Evolutionary conservation across 92 coral and sea anemone genomes (phyloP).

Genomic region (Porites lobata): DNA sequence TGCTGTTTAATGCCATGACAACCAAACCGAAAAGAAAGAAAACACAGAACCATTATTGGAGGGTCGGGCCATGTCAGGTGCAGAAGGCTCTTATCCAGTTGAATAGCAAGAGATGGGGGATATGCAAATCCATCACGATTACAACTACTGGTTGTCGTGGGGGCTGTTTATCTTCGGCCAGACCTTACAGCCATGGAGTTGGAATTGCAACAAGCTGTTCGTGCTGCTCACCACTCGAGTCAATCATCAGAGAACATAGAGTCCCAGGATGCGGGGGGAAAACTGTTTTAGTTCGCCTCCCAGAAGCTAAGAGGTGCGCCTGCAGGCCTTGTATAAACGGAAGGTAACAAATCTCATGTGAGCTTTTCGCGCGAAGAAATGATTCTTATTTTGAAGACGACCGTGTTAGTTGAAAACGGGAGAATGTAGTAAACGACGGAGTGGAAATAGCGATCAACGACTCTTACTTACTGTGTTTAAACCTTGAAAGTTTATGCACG

Average conservation of each 20-base stretch:
- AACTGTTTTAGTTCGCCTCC: slow-evolving; percentile 45
- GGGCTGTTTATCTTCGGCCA: slow-evolving; percentile 91
- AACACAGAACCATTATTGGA: neutral
- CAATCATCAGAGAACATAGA: slow-evolving; percentile 20
- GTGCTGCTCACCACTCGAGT: slow-evolving; percentile 89
- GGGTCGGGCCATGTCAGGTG: neutral
- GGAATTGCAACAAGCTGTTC: slow-evolving; percentile 95
- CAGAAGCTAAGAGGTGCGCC: slow-evolving; percentile 82
- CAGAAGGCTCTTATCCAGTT: neutral
- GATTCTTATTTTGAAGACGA: neutral
- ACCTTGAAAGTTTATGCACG: neutral
- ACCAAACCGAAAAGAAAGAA: neutral
- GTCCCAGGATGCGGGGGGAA: slow-evolving; percentile 58
- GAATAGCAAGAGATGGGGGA: slow-evolving; percentile 35
- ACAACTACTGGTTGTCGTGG: slow-evolving; percentile 87
- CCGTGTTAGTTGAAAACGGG: no score
- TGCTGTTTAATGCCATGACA: slow-evolving; percentile 10
- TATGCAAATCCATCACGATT: slow-evolving; percentile 24
- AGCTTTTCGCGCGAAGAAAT: neutral
- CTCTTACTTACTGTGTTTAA: neutral
- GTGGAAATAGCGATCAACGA: neutral
- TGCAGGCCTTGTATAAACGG: slow-evolving; percentile 91
- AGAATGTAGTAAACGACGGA: neutral
- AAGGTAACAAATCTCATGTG: neutral
- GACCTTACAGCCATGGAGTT: slow-evolving; percentile 71